Conservation (phyloP, 2,888 invertebrate species). For the Incurvaria masculella region DNA sequence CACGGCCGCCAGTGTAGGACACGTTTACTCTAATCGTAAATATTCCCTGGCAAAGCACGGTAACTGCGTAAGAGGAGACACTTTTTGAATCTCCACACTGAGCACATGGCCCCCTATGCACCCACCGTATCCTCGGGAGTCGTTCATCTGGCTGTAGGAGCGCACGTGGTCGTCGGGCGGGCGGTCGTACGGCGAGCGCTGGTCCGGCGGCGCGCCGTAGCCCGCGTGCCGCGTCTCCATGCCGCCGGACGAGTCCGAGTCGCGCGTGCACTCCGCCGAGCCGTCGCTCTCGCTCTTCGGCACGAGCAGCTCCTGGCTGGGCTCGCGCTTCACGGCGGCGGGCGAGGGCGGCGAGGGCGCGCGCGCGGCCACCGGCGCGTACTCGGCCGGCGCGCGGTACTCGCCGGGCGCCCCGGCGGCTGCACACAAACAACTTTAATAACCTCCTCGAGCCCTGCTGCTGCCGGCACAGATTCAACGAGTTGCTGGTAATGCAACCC, state of each 20-base stretch:
- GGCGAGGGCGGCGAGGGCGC: constrained; percentile 36
- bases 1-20: no score
- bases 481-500: constrained; percentile 22
- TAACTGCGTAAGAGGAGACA: no score
- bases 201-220: constrained; percentile 65
- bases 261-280: constrained; percentile 60
- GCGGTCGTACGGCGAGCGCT: constrained; percentile 66
- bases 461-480: no score
- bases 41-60: no score
- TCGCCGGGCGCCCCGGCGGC: constrained; percentile 18
- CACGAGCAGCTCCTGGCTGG: constrained; percentile 56
- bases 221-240: constrained; percentile 67
- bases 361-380: constrained; percentile 12
- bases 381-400: constrained; percentile 17
- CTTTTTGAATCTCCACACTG: no score
- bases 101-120: no score
- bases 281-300: constrained; percentile 65
- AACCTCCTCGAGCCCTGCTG: no score
- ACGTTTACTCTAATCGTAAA: no score
- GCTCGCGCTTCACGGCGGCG: constrained; percentile 47
- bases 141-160: constrained; percentile 62
- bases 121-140: constrained; percentile 37
- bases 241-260: constrained; percentile 68
- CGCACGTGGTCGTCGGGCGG: constrained; percentile 60
- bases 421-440: no score